A percentile compares a stretch with the other conserved stretches of the same genome.
Evolutionary conservation across 2,888 invertebrate genomes (phyloP).

Genomic region (Coremacera marginata): DNA sequence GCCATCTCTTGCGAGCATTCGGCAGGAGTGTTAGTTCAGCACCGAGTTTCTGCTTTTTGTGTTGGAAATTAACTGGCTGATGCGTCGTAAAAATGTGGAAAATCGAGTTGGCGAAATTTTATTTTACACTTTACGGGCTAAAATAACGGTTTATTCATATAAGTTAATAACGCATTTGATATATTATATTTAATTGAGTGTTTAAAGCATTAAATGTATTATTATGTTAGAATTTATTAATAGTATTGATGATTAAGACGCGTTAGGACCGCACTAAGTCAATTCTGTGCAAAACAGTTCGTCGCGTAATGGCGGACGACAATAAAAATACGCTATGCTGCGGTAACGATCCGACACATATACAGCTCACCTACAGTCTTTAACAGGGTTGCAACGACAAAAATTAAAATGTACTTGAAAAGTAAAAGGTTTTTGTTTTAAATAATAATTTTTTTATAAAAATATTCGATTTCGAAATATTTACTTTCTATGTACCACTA

Average conservation of each 20-base stretch:
- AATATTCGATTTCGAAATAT: too few species aligned
- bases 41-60: not conserved
- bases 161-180: not conserved
- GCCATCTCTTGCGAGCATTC: conserved; percentile 11
- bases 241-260: not conserved
- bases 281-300: conserved; percentile 55
- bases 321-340: not conserved
- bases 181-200: not conserved
- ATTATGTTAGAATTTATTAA: not conserved
- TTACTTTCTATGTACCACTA: too few species aligned
- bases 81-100: conserved; percentile 11
- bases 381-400: not conserved
- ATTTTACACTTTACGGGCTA: too few species aligned
- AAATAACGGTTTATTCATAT: not conserved
- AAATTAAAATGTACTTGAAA: too few species aligned
- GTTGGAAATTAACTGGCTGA: not conserved
- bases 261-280: not conserved
- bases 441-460: too few species aligned
- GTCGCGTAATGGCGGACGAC: conserved; percentile 58
- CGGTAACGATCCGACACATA: conserved; percentile 11
- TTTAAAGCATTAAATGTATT: not conserved
- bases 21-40: not conserved
- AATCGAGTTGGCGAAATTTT: conserved; percentile 7
- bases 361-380: not conserved
- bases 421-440: too few species aligned